Evolutionary conservation across 2,888 invertebrate genomes (phyloP), one percentile per base, ranked within the genome.

Genomic region (Trissolcus japonicus): DNA sequence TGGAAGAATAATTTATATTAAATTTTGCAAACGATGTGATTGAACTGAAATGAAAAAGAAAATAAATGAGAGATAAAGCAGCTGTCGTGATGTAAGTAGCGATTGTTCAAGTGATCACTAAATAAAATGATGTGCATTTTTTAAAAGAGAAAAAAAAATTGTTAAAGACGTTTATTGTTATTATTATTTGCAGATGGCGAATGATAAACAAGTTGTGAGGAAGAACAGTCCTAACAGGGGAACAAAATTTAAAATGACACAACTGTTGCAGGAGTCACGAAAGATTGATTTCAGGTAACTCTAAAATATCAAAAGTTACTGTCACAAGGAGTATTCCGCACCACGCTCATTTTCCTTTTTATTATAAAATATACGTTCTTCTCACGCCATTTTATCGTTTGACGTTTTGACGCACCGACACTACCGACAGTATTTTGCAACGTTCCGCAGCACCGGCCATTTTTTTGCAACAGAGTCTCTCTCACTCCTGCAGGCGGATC

Each of bases 121-220:
- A 66, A 76, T 76, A 76, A 76, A 76, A 35, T 72, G 57, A 76
- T 59, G 76, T 76, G 76, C 76, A 60, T 71, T 71, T 72, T 71
- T 56, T 56, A n/a, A 43, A 62, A 41, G 60, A 25, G 17, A 57
- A 35, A 35, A 35, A 35, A 35, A 35, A 61, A 66, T 54, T 71
- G 61, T 43, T 72, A 72, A 76, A 76, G 66, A 71, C 71, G 71
- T 76, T 76, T 76, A 72, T 76, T 76, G 67, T 76, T 72, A 63
- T 76, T 76, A 67, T 76, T 76, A 71, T 76, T 76, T 76, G 76
- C 76, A 76, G 76, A 76, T 76, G 76, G 71, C 71, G 76, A 76
- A 76, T 46, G 65, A 71, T 72, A 76, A 60, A 67, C 71, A 76
- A 72, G 76, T 76, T 65, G 72, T 16, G 67, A 57, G 67, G 76